These are phyloP conservation scores for Charadrius vociferus DNA, from an alignment of 2,113 vertebrate species.

Conservation along the genomic window DNA sequence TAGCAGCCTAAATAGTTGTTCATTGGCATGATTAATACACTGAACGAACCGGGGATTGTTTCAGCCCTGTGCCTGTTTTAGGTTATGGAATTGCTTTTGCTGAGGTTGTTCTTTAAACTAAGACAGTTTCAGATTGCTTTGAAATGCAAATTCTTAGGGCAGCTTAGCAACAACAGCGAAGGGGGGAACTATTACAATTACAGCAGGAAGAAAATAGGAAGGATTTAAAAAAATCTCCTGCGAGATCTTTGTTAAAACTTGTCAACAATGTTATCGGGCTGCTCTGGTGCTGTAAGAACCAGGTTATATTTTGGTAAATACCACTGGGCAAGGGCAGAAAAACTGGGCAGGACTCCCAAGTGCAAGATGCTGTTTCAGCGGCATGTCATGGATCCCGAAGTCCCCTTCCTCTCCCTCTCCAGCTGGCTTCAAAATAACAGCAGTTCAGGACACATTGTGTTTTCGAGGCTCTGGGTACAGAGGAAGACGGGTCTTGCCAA, in stretches of 20 bases:
- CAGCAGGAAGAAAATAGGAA: background rate
- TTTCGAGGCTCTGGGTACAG: background rate
- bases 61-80: background rate
- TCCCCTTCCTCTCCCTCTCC: background rate
- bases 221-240: background rate
- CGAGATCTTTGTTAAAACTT: background rate
- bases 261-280: background rate
- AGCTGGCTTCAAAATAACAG: background rate
- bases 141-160: constrained; percentile 27
- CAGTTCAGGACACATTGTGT: background rate
- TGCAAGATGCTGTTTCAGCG: background rate
- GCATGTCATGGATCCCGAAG: rapidly evolving
- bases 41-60: background rate
- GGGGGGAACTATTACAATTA: background rate
- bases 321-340: background rate
- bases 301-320: background rate
- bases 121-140: background rate
- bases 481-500: background rate
- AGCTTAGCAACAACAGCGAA: constrained; percentile 28
- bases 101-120: background rate
- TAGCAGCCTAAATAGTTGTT: background rate
- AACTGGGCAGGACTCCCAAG: background rate
- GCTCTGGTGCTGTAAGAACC: background rate
- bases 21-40: background rate
- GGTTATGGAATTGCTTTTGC: background rate